Evolutionary conservation across 1,140 invertebrate genomes (phyloP), one percentile per base, ranked within the genome.

Genomic region (Sinonovacula constricta): DNA sequence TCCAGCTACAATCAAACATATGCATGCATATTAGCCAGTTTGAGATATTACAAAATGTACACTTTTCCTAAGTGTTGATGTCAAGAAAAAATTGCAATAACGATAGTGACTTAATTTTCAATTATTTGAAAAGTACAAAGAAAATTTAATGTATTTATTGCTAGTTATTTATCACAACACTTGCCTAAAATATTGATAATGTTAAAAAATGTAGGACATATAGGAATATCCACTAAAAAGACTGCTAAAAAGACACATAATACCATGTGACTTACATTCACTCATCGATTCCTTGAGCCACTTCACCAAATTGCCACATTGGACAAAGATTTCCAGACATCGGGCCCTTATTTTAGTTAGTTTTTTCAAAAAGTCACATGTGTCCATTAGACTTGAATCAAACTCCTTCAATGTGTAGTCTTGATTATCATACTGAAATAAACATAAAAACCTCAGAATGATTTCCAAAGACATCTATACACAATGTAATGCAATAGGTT

Each of bases 251-350:
- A 56, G 5, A n/a, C n/a, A n/a, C n/a, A n/a, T n/a, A n/a, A n/a
- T n/a, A n/a, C n/a, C n/a, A n/a, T n/a, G n/a, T n/a, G 15, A 45
- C 28, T 14, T 59, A 60, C 45, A 54, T 70, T 71, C 84, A 68
- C 79, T 74, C 65, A 88, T 85, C n/a, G 83, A 81, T 56, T 80
- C 67, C 68, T 71, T 79, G n/a, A 89, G 56, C 88, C 88, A 89
- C 1, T 80, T 62, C 12, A 88, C 81, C 14, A 89, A 78, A 14
- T 59, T 15, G 24, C 75, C 60, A 45, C 81, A 83, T 1, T 83
- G 56, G 4, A 74, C 63, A 63, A 88, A 87, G 5, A 63, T 81
- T 39, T 74, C 30, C 10, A 89, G 69, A 74, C 84, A 86, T n/a
- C 82, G 24, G 0, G 79, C 28, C 53, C 85, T 60, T 15, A 71